Base-by-base conservation (phyloP, 2,113 vertebrate species). In the Megaleporinus macrocephalus region DNA sequence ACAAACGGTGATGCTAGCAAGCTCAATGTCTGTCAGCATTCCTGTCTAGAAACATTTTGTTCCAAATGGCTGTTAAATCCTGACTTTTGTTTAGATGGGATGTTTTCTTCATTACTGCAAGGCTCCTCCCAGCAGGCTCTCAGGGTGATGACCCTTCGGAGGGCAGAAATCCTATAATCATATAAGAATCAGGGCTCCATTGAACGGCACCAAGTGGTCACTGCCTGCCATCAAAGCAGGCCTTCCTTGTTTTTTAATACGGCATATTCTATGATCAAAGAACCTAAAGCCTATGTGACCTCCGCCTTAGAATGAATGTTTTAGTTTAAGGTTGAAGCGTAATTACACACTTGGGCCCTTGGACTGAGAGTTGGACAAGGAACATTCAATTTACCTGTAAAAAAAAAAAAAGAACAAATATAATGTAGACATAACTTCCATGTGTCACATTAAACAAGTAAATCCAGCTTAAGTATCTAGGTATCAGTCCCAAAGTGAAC, bases 91-190 rank as follows among this genome's bases (percentile, higher is more conserved):
- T 15, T 62, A 57, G 36, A 78, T 55, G 5, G 78, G 73, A 76
- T 76, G 84, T 82, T 78, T 82, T 78, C 61, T 57, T 30, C 73
- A 84, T 84, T 24, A 73, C 29, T 47, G 55, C 20, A 24, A 30
- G 26, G 66, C 73, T 73, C 65, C 51, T 30, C 57, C 73, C 70
- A 18, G 15, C 63, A 66, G 44, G 16, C 18, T 68, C 20, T 36
- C 18, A 69, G 72, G 47, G 49, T 61, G 24, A 69, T 62, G 78
- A 68, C 66, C 77, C 66, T 27, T 27, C 12, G 55, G 7, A 71
- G 10, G 36, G 59, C 66, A 30, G 26, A 62, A 68, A 44, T 62
- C 76, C 69, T 66, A 73, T 62, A 78, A 57, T 47, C 73, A 36
- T 36, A 36, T 36, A 73, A 65, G 33, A 20, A 4, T 62, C 51